phyloP scores from a whole-genome alignment of 2,113 vertebrate genomes.

The Sclerurus mexicanus region DNA sequence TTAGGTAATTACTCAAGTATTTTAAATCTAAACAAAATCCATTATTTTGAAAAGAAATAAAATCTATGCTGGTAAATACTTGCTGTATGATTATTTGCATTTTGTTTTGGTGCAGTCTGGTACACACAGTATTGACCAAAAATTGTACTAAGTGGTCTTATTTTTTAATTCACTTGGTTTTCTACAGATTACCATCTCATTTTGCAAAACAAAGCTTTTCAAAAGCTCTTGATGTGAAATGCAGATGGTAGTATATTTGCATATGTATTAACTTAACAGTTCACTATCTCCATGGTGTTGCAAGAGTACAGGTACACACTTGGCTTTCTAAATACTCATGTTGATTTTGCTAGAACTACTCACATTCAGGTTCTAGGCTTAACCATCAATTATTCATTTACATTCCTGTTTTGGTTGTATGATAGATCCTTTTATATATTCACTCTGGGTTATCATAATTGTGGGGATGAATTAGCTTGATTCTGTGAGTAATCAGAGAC shows the following conservation, averaged over 20 bases:
- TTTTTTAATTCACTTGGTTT: not conserved
- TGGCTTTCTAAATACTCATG: not conserved
- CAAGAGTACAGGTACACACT: not conserved
- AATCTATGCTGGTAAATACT: conserved; percentile 67
- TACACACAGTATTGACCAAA: not conserved
- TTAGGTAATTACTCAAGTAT: conserved; percentile 60
- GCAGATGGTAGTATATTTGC: not conserved
- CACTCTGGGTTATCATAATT: not conserved
- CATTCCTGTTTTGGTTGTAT: not conserved
- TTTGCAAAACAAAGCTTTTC: not conserved
- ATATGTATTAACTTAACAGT: not conserved
- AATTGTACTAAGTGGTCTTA: not conserved
- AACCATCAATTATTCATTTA: not conserved
- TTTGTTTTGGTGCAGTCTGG: not conserved
- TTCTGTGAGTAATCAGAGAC: not conserved
- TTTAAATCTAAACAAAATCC: conserved; percentile 56
- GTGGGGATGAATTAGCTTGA: not conserved
- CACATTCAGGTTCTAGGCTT: not conserved
- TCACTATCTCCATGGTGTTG: not conserved
- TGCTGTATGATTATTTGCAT: conserved; percentile 16
- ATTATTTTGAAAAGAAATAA: conserved; percentile 78
- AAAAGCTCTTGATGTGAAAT: not conserved
- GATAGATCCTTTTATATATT: not conserved
- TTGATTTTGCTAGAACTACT: not conserved
- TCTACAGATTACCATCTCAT: not conserved